These are phyloP conservation scores for Automeris io DNA, from an alignment of 2,888 invertebrate species.

Conservation along the genomic window DNA sequence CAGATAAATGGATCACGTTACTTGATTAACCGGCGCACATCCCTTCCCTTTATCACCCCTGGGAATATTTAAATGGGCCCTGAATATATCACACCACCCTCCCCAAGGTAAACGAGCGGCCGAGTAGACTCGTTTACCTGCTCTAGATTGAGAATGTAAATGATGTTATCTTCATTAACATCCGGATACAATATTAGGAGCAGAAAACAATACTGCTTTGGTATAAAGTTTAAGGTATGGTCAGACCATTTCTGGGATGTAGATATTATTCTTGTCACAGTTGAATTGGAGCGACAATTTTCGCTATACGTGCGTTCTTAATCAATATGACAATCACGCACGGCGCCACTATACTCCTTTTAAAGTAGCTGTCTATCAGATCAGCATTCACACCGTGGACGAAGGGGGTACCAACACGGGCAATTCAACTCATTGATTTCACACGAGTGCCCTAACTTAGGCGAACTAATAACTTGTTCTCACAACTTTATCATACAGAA, in stretches of 20 bases:
- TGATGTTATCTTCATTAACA: constrained; percentile 60
- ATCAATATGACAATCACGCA: constrained; percentile 69
- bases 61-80: constrained; percentile 75
- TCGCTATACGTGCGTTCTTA: constrained; percentile 59
- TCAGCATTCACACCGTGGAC: constrained; percentile 51
- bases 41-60: constrained; percentile 71
- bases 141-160: constrained; percentile 57
- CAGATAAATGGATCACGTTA: constrained; percentile 76
- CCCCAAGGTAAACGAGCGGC: constrained; percentile 51
- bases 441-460: constrained; percentile 26
- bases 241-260: constrained; percentile 7
- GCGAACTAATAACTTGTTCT: constrained; percentile 33
- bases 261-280: constrained; percentile 49
- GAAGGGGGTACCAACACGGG: constrained; percentile 26
- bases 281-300: constrained; percentile 67
- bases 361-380: constrained; percentile 64
- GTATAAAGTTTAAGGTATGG: not conserved
- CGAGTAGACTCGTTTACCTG: constrained; percentile 58
- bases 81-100: constrained; percentile 72
- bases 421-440: constrained; percentile 49
- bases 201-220: constrained; percentile 20
- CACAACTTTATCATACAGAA: constrained; percentile 26
- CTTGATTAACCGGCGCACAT: constrained; percentile 74
- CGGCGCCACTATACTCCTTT: constrained; percentile 55
- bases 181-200: constrained; percentile 29